These are phyloP conservation scores for Florisuga fusca DNA, from an alignment of 2,797 vertebrate species.

Conservation along the genomic window DNA sequence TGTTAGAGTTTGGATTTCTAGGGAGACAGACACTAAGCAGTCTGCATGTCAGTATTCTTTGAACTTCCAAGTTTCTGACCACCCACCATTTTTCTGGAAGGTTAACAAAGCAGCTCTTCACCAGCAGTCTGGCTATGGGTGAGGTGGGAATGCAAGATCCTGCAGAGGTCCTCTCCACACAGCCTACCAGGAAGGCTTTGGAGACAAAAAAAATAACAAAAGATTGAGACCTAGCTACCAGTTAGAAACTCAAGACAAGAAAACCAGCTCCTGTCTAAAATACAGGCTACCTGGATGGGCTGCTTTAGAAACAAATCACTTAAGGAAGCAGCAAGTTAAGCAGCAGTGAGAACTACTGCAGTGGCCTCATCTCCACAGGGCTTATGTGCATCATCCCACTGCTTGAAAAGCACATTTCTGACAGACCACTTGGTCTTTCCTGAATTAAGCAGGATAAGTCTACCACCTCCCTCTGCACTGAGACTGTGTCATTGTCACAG, in stretches of 20 bases:
- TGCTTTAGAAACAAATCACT: background rate
- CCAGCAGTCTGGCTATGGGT: background rate
- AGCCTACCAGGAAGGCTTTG: background rate
- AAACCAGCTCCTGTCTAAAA: background rate
- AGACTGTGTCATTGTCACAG: rapidly evolving
- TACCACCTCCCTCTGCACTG: background rate
- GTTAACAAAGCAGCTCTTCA: background rate
- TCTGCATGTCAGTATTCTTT: background rate
- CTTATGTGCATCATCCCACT: background rate
- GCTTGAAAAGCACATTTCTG: background rate
- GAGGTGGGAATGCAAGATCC: background rate
- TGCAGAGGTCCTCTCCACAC: background rate
- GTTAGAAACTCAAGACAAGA: background rate
- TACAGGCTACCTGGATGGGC: background rate
- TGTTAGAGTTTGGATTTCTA: background rate
- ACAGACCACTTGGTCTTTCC: background rate
- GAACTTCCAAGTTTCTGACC: background rate
- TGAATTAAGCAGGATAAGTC: background rate
- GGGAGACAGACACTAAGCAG: background rate
- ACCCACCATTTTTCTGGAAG: background rate
- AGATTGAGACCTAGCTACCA: background rate
- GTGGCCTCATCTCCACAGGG: background rate
- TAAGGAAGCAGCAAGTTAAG: background rate
- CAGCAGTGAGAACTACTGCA: background rate
- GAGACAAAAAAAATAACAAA: background rate